phyloP scores from a whole-genome alignment of 2,888 invertebrate species.

The Drosophila neotestacea region DNA sequence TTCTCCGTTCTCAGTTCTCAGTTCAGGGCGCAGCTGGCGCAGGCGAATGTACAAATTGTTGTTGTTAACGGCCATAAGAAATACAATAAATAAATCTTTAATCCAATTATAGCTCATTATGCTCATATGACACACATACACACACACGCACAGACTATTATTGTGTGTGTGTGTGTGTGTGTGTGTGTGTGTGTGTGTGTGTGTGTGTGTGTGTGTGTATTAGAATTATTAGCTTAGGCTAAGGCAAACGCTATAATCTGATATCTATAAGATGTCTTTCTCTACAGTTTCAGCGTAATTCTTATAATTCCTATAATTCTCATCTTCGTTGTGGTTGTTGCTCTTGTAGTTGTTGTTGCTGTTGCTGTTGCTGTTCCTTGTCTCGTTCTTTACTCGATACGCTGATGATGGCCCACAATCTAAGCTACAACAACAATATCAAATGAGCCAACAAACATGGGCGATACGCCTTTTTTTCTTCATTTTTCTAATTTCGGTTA shows the following conservation, averaged over 20 bases:
- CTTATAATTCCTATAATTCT: constrained; percentile 73
- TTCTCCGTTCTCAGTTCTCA: constrained; percentile 8
- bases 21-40: constrained; percentile 40
- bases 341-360: constrained; percentile 17
- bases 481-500: constrained; percentile 56
- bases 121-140: constrained; percentile 69
- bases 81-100: constrained; percentile 80
- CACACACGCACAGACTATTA: constrained; percentile 3
- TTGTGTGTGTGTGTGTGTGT: constrained; percentile 7
- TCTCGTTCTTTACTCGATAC: constrained; percentile 12
- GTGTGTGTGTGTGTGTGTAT: constrained; percentile 10
- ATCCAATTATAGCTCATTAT: constrained; percentile 83
- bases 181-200: constrained; percentile 18
- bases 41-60: constrained; percentile 37
- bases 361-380: constrained; percentile 6
- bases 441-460: constrained; percentile 24
- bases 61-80: constrained; percentile 38
- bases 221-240: constrained; percentile 76
- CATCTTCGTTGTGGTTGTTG: constrained; percentile 23
- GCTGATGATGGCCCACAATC: constrained; percentile 57
- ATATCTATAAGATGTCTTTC: constrained; percentile 72
- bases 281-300: constrained; percentile 71
- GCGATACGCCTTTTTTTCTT: constrained; percentile 61
- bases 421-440: constrained; percentile 35
- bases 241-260: constrained; percentile 69